Evolutionary conservation across 2,797 vertebrate species (phyloP), one percentile per base, ranked within the genome.

Genomic region (Micropoecilia bifurca): DNA sequence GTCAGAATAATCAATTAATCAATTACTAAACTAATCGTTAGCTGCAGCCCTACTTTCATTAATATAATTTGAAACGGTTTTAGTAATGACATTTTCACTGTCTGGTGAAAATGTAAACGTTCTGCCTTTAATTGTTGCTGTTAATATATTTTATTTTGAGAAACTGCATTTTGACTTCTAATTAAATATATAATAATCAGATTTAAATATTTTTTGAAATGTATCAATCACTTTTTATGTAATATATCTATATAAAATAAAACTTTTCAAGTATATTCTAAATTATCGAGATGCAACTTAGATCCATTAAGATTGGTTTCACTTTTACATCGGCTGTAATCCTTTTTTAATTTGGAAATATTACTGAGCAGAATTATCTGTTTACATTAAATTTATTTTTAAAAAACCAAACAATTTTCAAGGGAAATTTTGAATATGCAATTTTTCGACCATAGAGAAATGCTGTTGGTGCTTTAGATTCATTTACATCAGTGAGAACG

Each of bases 401-500:
- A 33, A 8, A 63, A 63, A 47, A 55, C 28, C 13, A 30, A 53
- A 48, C 7, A 9, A 46, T 46, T 73, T 75, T 28, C 3, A 59
- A n/a, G 12, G n/a, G 63, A 16, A 14, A 36, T 57, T 72, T 39
- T 36, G 41, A 81, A 50, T 48, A n/a, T n/a, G 36, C 30, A 6
- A 6, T 41, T 39, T 41, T 13, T 75, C n/a, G 66, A 76, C 46
- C 53, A 80, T 79, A 77, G 25, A 78, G 74, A 79, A 90, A 82
- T 71, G 3, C 39, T 77, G 25, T 80, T 47, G 63, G 25, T 63
- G 69, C 59, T 74, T 73, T 57, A 80, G 86, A 82, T 85, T 75
- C 79, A 85, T 89, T 53, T 66, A 46, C 80, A 75, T 83, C 85
- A 76, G 63, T 80, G 87, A 87, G 84, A 92, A 84, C 79, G 73